A percentile compares a stretch with the other conserved stretches of the same genome.
These are phyloP conservation scores for Chrysina gloriosa DNA, from an alignment of 2,888 invertebrate species.

Conservation along the genomic window DNA sequence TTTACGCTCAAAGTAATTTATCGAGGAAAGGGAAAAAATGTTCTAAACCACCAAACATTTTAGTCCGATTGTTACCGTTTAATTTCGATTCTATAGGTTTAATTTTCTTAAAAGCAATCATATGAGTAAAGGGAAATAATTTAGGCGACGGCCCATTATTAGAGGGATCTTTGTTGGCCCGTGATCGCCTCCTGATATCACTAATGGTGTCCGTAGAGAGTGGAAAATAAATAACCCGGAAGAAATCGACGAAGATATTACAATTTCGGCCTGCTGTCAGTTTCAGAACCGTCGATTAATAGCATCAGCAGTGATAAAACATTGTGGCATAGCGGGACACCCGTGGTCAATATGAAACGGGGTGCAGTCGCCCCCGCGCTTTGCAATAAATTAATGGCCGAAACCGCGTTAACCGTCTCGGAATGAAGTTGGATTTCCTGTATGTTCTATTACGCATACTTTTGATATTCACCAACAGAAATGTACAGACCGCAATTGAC, in stretches of 20 bases:
- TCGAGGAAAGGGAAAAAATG: too few species aligned
- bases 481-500: background rate
- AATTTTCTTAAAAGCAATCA: conserved; percentile 39
- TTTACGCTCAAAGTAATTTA: too few species aligned
- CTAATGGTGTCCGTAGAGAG: conserved; percentile 46
- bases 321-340: conserved; percentile 45
- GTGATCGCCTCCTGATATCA: conserved; percentile 43
- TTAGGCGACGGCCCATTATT: background rate
- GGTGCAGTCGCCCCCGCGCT: conserved; percentile 38
- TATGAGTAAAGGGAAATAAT: conserved; percentile 20
- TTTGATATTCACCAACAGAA: background rate
- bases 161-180: background rate
- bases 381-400: conserved; percentile 22
- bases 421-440: background rate
- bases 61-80: conserved; percentile 4
- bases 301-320: conserved; percentile 50
- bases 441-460: background rate
- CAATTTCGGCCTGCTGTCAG: conserved; percentile 50
- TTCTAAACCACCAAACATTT: too few species aligned
- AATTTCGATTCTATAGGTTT: conserved; percentile 19
- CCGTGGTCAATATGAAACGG: conserved; percentile 45
- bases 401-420: background rate
- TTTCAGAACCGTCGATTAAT: conserved; percentile 50
- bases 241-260: conserved; percentile 48
- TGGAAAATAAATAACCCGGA: conserved; percentile 47